Evolutionary conservation across 2,888 invertebrate species (phyloP).

Genomic region (Coelopa pilipes): DNA sequence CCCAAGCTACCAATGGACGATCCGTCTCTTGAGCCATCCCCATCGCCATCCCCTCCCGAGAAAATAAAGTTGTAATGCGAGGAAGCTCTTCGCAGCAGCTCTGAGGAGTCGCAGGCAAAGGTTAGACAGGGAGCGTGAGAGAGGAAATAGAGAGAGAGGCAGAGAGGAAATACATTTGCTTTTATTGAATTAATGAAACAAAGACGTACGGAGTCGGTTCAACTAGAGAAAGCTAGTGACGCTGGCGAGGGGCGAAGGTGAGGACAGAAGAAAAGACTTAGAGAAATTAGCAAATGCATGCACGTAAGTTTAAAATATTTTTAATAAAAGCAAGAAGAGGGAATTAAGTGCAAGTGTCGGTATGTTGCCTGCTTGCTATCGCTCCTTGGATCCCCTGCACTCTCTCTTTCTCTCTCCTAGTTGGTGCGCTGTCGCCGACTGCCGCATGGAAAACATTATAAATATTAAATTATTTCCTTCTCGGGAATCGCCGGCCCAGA

Average conservation of each 20-base stretch:
- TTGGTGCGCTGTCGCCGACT: not conserved
- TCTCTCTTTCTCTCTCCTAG: no score
- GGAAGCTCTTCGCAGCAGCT: conserved; percentile 5
- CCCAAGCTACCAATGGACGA: not conserved
- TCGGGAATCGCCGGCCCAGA: not conserved
- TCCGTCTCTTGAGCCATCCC: not conserved
- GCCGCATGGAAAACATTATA: conserved; percentile 13
- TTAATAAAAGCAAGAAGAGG: conserved; percentile 16
- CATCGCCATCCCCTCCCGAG: not conserved
- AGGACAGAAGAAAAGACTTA: not conserved
- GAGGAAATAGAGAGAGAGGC: no score
- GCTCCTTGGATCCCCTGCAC: not conserved
- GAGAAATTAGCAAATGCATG: conserved; percentile 15
- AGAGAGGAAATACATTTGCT: conserved; percentile 1
- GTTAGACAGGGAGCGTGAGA: not conserved
- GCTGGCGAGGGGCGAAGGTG: not conserved
- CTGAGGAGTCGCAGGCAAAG: not conserved
- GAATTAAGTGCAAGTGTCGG: conserved; percentile 11
- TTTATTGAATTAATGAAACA: conserved; percentile 29
- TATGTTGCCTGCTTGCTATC: conserved; percentile 6
- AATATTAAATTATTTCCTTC: conserved; percentile 17
- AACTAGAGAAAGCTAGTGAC: not conserved
- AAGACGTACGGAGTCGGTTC: not conserved
- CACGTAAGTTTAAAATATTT: conserved; percentile 28
- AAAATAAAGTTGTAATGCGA: conserved; percentile 27